Evolutionary conservation across 1,140 invertebrate genomes (phyloP), one percentile per base, ranked within the genome.

Genomic region (Planococcus citri): DNA sequence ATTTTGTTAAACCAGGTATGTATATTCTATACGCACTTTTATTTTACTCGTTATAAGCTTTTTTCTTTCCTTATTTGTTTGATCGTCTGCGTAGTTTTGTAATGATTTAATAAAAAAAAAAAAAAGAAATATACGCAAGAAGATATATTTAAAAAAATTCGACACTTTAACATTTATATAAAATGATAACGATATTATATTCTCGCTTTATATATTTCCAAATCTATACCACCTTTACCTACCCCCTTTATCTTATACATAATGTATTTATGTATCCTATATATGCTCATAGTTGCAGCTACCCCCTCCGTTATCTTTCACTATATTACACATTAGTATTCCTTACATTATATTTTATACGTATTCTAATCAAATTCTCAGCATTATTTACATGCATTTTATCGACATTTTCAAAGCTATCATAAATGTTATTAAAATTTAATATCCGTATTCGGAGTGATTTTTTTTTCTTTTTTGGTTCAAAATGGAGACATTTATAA

Each of bases 31-130:
- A n/a, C n/a, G 41, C 41, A 51, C 41, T 51, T 17, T 20, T n/a
- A n/a, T 51, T 51, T 51, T 51, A 51, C n/a, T 51, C 17, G 41
- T n/a, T n/a, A n/a, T 51, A 51, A 51, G 41, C 41, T 51, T 51
- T 51, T 20, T 51, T 51, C 6, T 37, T 37, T 37, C 33, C 14
- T 37, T 51, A 6, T n/a, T 51, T 51, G 10, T 51, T 51, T 51
- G 2, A 17, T 51, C n/a, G 10, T 51, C n/a, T 51, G 10, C 41
- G 41, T 51, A 51, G 41, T n/a, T n/a, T n/a, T n/a, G n/a, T n/a
- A n/a, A n/a, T n/a, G n/a, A n/a, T n/a, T n/a, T n/a, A n/a, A n/a
- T n/a, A n/a, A n/a, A n/a, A n/a, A n/a, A n/a, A n/a, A n/a, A n/a
- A n/a, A n/a, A n/a, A n/a, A n/a, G n/a, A n/a, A n/a, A 51, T 51